These are phyloP conservation scores for Drosophila fungiperda DNA, from an alignment of 2,888 invertebrate genomes.

Conservation along the genomic window DNA sequence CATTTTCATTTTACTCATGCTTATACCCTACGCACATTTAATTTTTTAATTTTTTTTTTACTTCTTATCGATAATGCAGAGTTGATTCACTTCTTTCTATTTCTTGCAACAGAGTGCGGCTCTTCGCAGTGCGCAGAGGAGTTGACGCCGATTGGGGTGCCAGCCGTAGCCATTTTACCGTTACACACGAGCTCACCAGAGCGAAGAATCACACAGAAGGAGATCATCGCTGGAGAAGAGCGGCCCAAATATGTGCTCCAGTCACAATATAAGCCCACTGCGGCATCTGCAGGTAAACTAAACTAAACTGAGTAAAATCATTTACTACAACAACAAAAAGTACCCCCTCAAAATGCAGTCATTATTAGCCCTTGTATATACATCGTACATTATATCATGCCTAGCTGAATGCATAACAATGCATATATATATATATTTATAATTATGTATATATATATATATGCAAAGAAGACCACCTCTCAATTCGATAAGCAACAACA, in stretches of 20 bases:
- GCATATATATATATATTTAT: background rate
- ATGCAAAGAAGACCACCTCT: background rate
- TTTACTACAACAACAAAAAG: background rate
- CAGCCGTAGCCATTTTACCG: slow-evolving; percentile 85
- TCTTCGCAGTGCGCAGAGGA: slow-evolving; percentile 84
- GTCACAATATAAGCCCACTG: slow-evolving; percentile 82
- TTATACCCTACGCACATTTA: background rate
- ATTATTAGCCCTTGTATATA: slow-evolving; percentile 20
- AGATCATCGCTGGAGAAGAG: slow-evolving; percentile 89
- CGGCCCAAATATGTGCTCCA: slow-evolving; percentile 86
- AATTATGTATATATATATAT: background rate
- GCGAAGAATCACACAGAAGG: slow-evolving; percentile 86
- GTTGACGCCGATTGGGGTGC: slow-evolving; percentile 81
- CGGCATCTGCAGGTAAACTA: slow-evolving; percentile 54
- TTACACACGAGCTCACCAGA: slow-evolving; percentile 85
- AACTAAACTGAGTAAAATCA: slow-evolving; percentile 4
- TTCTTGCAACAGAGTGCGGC: slow-evolving; percentile 78
- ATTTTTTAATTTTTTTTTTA: background rate
- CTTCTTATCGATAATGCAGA: background rate
- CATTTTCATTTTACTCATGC: background rate
- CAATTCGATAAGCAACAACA: slow-evolving; percentile 27
- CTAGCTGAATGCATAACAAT: slow-evolving; percentile 1
- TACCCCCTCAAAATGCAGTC: background rate
- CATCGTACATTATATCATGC: slow-evolving; percentile 25
- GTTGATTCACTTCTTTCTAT: too few relatives aligned